phyloP scores from a whole-genome alignment of 1,140 invertebrate genomes.

The Globodera rostochiensis region DNA sequence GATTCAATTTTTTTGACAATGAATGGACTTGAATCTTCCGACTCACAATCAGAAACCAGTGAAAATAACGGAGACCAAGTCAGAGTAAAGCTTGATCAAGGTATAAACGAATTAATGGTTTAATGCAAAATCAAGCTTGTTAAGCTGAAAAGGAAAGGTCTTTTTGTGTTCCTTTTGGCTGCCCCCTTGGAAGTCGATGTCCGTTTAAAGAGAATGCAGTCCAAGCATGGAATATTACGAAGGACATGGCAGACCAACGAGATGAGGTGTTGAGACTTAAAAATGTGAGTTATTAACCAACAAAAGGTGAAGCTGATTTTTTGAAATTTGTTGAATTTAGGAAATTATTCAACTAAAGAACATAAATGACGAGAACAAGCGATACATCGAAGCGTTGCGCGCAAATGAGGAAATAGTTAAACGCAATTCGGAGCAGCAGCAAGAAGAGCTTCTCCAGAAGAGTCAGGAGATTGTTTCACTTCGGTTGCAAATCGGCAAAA shows the following conservation, averaged over 20 bases:
- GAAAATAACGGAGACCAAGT: neutral
- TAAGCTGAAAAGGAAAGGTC: neutral
- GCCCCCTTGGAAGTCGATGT: neutral
- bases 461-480: neutral
- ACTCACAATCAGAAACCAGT: neutral
- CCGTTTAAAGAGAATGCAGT: neutral
- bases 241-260: neutral
- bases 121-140: too few species aligned
- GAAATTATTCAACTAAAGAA: neutral
- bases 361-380: neutral
- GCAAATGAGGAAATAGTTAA: neutral
- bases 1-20: neutral
- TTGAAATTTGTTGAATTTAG: neutral
- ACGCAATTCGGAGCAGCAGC: neutral
- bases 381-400: neutral
- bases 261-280: neutral
- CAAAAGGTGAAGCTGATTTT: too few species aligned
- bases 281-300: neutral
- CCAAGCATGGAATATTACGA: conserved; percentile 1
- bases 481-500: neutral
- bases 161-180: neutral
- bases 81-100: neutral
- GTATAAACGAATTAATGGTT: too few species aligned
- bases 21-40: neutral
- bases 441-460: neutral